A percentile compares a stretch with the other conserved stretches of the same genome.
Evolutionary conservation across 1,140 invertebrate genomes (phyloP).

Genomic region (Druon quercuslanigerum): DNA sequence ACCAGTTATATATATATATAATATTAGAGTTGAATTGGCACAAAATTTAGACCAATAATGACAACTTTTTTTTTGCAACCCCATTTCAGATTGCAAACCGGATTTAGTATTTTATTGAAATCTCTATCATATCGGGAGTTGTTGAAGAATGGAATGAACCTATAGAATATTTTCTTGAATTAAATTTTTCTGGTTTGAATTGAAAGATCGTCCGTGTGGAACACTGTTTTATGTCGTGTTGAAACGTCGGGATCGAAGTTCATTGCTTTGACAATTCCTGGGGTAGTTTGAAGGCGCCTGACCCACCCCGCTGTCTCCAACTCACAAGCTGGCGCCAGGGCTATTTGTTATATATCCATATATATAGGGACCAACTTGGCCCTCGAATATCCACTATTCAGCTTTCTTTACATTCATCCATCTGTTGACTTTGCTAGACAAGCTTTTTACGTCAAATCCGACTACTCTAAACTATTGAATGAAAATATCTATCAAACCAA

Average conservation of each 20-base stretch:
- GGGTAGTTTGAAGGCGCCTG: constrained; percentile 32
- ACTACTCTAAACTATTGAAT: not conserved
- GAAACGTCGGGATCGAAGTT: constrained; percentile 6
- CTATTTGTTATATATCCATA: not conserved
- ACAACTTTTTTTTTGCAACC: not conserved
- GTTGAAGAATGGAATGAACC: too few relatives aligned
- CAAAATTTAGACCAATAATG: not conserved
- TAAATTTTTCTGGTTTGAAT: not conserved
- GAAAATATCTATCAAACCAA: not conserved
- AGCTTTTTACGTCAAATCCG: not conserved
- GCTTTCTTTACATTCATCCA: constrained; percentile 2
- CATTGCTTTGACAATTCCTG: constrained; percentile 2
- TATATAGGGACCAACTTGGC: not conserved
- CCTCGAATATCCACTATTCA: not conserved
- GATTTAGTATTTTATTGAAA: too few relatives aligned
- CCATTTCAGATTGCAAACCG: not conserved
- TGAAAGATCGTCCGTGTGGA: not conserved
- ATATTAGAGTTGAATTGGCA: too few relatives aligned
- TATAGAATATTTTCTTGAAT: too few relatives aligned
- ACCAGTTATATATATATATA: too few relatives aligned
- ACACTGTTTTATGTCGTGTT: not conserved
- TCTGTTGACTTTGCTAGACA: constrained; percentile 6
- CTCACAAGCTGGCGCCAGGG: constrained; percentile 34
- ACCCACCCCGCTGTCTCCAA: constrained; percentile 25
- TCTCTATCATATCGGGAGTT: too few relatives aligned